Conservation (phyloP, 2,888 invertebrate genomes). For the Megastigmus dorsalis region DNA sequence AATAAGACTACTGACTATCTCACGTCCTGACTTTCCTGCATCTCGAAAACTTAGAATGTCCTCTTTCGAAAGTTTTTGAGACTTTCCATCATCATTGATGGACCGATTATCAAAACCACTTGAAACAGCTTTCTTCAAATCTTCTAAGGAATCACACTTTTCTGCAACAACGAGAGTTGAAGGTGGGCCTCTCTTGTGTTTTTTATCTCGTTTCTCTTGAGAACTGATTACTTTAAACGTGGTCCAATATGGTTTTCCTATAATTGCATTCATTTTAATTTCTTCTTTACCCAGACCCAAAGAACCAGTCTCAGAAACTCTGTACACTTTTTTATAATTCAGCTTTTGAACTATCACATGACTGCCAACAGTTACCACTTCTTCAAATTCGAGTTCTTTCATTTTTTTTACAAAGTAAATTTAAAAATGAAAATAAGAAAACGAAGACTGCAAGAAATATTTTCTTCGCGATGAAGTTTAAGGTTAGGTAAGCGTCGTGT, state of each 20-base stretch:
- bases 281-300: slow-evolving; percentile 83
- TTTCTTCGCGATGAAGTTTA: not conserved
- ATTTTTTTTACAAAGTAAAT: slow-evolving; percentile 5
- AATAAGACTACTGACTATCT: slow-evolving; percentile 90
- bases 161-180: slow-evolving; percentile 74
- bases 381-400: slow-evolving; percentile 56
- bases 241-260: slow-evolving; percentile 83
- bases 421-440: slow-evolving; percentile 18
- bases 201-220: slow-evolving; percentile 5
- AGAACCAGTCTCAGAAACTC: slow-evolving; percentile 80
- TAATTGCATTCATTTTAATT: slow-evolving; percentile 80
- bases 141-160: slow-evolving; percentile 78
- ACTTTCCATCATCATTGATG: slow-evolving; percentile 85
- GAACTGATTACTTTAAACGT: slow-evolving; percentile 82
- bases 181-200: slow-evolving; percentile 48
- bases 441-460: not conserved
- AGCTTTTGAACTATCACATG: slow-evolving; percentile 87
- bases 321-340: slow-evolving; percentile 85
- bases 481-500: slow-evolving; percentile 8
- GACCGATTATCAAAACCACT: slow-evolving; percentile 90
- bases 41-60: slow-evolving; percentile 88
- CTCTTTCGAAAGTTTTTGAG: slow-evolving; percentile 88
- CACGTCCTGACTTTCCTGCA: slow-evolving; percentile 84
- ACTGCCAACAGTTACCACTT: slow-evolving; percentile 80
- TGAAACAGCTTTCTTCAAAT: slow-evolving; percentile 78